A percentile compares a stretch with the other conserved stretches of the same genome.
Evolutionary conservation across 2,113 vertebrate genomes (phyloP).

Genomic region (Pomatostomus ruficeps): DNA sequence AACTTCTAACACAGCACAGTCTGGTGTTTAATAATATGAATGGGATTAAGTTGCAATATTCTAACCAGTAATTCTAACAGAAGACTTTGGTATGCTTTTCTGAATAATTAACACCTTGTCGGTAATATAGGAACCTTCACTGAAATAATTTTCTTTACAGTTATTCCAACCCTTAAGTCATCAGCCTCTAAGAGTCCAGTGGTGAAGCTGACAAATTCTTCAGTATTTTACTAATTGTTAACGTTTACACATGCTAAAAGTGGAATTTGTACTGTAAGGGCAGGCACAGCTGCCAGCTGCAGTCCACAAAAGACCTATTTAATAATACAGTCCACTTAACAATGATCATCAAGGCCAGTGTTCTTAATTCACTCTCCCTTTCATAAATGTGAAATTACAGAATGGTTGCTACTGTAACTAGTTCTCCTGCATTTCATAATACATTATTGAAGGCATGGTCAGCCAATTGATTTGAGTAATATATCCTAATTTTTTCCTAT

Average conservation of each 20-base stretch:
- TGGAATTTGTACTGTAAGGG: background rate
- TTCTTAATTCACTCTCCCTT: background rate
- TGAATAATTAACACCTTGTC: background rate
- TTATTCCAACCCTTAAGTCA: background rate
- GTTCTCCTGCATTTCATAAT: background rate
- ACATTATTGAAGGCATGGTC: accelerated
- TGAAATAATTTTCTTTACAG: background rate
- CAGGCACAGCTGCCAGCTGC: background rate
- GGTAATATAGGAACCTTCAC: background rate
- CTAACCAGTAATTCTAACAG: background rate
- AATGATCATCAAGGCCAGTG: background rate
- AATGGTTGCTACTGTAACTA: background rate
- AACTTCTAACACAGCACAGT: background rate
- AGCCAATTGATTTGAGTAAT: background rate
- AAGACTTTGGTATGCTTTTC: background rate
- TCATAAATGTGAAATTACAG: background rate
- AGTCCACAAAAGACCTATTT: background rate
- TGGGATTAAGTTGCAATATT: background rate
- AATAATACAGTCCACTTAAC: background rate
- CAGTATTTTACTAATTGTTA: background rate
- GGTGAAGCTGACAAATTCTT: background rate
- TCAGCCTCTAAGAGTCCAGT: background rate
- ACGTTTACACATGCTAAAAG: background rate
- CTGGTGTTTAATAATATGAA: background rate
- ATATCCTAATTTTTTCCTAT: background rate